Conservation (phyloP, 2,888 invertebrate genomes). For the Strigamia transsilvanica region DNA sequence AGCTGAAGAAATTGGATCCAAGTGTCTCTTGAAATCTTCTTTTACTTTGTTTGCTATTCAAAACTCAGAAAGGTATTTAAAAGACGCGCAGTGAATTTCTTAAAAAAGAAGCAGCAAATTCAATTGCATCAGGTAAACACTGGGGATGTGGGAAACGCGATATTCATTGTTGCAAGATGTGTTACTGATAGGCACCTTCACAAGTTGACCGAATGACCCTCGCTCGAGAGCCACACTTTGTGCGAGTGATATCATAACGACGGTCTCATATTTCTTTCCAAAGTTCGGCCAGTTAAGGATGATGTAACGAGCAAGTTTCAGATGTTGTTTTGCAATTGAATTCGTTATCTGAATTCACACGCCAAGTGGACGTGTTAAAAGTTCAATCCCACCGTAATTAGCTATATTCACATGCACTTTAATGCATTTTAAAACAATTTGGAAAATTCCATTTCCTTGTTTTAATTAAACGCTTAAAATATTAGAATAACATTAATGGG, state of each 20-base stretch:
- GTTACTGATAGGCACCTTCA: not conserved
- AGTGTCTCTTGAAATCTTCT: conserved; percentile 22
- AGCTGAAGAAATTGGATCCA: conserved; percentile 41
- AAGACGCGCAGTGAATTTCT: not conserved
- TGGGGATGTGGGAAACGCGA: conserved; percentile 1
- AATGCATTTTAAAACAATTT: not conserved
- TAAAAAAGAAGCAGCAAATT: conserved; percentile 23
- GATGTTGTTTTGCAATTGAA: not conserved
- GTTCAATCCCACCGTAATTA: not conserved
- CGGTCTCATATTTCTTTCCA: conserved; percentile 1
- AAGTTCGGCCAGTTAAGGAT: not conserved
- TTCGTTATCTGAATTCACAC: no score
- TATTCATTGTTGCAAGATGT: not conserved
- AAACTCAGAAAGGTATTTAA: conserved; percentile 15
- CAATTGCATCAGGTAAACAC: not conserved
- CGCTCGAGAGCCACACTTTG: not conserved
- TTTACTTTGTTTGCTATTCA: conserved; percentile 9
- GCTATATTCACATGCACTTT: not conserved
- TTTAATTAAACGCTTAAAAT: not conserved
- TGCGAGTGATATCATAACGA: conserved; percentile 33
- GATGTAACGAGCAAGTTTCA: not conserved
- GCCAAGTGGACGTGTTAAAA: not conserved
- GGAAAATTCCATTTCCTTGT: not conserved
- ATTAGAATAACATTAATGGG: not conserved
- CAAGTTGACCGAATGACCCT: conserved; percentile 13